A percentile compares a stretch with the other conserved stretches of the same genome.
phyloP scores from a whole-genome alignment of 2,113 vertebrate genomes.

The Cyanistes caeruleus region DNA sequence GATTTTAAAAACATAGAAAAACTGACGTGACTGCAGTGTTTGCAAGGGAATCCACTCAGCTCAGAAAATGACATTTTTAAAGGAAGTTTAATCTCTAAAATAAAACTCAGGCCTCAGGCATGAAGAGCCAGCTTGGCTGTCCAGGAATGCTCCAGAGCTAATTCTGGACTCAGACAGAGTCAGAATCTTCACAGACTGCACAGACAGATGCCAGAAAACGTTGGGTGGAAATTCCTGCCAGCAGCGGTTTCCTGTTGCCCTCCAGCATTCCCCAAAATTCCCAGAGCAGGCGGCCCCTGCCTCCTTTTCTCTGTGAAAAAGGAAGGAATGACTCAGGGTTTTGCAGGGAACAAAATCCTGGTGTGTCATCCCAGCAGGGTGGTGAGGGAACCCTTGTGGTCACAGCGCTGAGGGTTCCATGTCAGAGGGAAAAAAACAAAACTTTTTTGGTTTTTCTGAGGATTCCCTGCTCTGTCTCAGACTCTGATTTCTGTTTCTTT shows the following conservation, averaged over 20 bases:
- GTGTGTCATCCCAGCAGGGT: not conserved
- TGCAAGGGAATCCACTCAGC: not conserved
- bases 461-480: not conserved
- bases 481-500: not conserved
- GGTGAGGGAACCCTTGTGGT: not conserved
- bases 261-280: not conserved
- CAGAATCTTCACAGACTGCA: not conserved
- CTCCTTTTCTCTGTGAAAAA: not conserved
- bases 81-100: not conserved
- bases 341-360: not conserved
- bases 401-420: not conserved
- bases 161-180: not conserved
- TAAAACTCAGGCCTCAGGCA: not conserved
- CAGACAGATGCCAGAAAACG: not conserved
- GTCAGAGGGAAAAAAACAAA: not conserved
- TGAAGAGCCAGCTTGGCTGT: not conserved
- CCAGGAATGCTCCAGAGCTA: not conserved
- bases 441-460: not conserved
- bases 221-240: not conserved
- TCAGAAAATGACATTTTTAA: not conserved
- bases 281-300: not conserved
- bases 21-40: not conserved
- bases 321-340: not conserved
- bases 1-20: not conserved
- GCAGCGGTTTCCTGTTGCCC: not conserved